Conservation (phyloP, 2,888 invertebrate species). For the Fabriciana adippe region DNA sequence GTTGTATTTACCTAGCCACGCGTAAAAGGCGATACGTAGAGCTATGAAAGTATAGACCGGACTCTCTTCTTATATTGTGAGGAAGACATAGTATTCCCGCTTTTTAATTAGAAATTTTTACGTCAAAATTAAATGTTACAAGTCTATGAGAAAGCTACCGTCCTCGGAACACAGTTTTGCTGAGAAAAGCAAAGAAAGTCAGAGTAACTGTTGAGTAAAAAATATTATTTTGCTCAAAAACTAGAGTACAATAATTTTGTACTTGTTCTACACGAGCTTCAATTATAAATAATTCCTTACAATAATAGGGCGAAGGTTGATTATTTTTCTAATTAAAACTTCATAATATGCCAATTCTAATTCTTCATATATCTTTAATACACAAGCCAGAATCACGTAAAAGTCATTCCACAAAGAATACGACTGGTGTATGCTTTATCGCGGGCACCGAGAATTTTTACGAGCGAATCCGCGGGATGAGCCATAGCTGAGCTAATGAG, state of each 20-base stretch:
- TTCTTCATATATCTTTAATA: slow-evolving; percentile 30
- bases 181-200: too few species aligned
- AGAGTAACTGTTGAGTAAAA: too few species aligned
- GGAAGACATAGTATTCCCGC: too few species aligned
- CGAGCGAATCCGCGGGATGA: slow-evolving; percentile 58
- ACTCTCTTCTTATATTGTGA: not conserved
- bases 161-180: too few species aligned
- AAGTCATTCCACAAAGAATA: slow-evolving; percentile 61
- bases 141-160: too few species aligned
- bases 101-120: too few species aligned
- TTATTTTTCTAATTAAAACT: too few species aligned
- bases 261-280: too few species aligned
- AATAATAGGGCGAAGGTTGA: not conserved
- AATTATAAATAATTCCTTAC: not conserved
- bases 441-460: slow-evolving; percentile 65
- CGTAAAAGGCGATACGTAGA: slow-evolving; percentile 68
- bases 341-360: slow-evolving; percentile 35
- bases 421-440: slow-evolving; percentile 63
- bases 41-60: slow-evolving; percentile 41
- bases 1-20: slow-evolving; percentile 73
- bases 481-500: slow-evolving; percentile 47
- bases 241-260: too few species aligned
- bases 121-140: too few species aligned
- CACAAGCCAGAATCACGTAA: slow-evolving; percentile 63
- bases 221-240: too few species aligned